Conservation (phyloP, 2,888 invertebrate species). For the Dioctria rufipes region DNA sequence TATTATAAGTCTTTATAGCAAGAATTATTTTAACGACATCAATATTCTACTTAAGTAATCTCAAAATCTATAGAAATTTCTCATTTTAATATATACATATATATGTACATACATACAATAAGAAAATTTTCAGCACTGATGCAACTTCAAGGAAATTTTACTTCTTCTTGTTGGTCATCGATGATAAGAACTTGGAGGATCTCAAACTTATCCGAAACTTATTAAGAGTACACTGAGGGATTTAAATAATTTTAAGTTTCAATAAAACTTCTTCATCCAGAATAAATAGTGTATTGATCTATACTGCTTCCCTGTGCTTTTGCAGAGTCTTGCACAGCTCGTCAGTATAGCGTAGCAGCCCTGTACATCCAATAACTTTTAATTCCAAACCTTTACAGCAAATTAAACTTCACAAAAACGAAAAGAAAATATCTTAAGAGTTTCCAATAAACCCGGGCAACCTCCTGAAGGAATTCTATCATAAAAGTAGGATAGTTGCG, state of each 20-base stretch:
- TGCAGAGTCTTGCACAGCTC: background rate
- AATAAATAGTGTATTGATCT: slow-evolving; percentile 38
- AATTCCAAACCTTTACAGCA: slow-evolving; percentile 35
- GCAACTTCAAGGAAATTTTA: no score
- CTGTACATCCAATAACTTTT: slow-evolving; percentile 41
- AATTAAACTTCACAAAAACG: slow-evolving; percentile 39
- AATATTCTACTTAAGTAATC: no score
- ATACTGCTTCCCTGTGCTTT: background rate
- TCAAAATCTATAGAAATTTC: no score
- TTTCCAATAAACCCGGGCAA: slow-evolving; percentile 39
- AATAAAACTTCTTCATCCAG: slow-evolving; percentile 32
- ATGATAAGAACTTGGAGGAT: no score
- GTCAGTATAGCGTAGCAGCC: background rate
- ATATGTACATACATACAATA: no score
- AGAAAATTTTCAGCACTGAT: no score
- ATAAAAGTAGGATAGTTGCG: slow-evolving; percentile 49
- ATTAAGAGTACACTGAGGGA: background rate
- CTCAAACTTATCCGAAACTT: slow-evolving; percentile 1
- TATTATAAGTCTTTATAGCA: no score
- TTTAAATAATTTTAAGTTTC: slow-evolving; percentile 37
- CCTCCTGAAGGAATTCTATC: slow-evolving; percentile 28
- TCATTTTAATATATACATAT: no score
- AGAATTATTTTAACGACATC: no score
- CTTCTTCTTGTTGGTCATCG: no score
- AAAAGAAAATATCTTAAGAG: slow-evolving; percentile 38